phyloP scores from a whole-genome alignment of 2,888 invertebrate genomes.

The Trachelus iudaicus region DNA sequence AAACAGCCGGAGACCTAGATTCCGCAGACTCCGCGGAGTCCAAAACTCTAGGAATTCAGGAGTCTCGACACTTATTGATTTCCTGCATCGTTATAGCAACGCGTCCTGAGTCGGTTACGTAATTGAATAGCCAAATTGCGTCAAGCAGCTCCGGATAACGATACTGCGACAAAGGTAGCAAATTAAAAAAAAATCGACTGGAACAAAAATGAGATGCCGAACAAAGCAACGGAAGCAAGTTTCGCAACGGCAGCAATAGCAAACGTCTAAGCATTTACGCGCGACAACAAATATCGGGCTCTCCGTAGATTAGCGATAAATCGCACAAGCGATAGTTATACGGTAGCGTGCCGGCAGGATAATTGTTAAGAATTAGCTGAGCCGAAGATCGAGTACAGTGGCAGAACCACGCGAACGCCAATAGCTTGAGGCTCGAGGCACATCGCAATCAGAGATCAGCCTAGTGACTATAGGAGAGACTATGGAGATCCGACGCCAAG shows the following conservation, averaged over 20 bases:
- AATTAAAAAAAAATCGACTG: neutral
- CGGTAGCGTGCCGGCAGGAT: neutral
- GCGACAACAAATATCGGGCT: neutral
- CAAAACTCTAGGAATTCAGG: neutral
- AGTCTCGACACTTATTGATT: neutral
- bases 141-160: neutral
- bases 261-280: neutral
- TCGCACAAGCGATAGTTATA: neutral
- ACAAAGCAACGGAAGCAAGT: neutral
- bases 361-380: neutral
- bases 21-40: neutral
- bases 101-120: neutral
- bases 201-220: neutral
- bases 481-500: no score
- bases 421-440: neutral
- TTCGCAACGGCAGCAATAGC: neutral
- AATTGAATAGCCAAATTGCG: neutral
- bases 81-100: neutral
- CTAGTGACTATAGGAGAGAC: neutral
- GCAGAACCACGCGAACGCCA: neutral
- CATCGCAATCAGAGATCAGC: neutral
- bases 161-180: neutral
- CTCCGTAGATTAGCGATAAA: neutral
- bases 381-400: neutral
- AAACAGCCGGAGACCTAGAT: neutral